A percentile compares a stretch with the other conserved stretches of the same genome.
Evolutionary conservation across 2,797 vertebrate genomes (phyloP).

Genomic region (Australoheros facetus): DNA sequence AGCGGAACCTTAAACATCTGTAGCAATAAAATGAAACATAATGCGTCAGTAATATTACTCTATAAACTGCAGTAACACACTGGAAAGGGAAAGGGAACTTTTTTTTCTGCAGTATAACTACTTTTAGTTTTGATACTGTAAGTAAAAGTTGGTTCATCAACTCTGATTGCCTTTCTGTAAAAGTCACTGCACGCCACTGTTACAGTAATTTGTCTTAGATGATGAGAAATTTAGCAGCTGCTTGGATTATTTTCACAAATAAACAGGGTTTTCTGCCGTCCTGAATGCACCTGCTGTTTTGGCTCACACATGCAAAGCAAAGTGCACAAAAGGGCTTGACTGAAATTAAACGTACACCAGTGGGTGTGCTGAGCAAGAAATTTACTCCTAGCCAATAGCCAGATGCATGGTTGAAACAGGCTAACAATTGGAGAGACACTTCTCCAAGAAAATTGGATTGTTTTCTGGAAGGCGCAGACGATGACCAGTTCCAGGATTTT

Average conservation of each 20-base stretch:
- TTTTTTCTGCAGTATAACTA: neutral
- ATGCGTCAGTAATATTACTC: neutral
- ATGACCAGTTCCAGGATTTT: neutral
- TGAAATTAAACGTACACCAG: neutral
- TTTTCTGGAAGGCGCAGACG: neutral
- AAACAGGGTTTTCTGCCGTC: neutral
- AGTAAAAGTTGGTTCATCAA: neutral
- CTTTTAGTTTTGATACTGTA: neutral
- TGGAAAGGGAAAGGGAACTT: neutral
- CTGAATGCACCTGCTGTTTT: neutral
- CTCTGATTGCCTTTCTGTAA: neutral
- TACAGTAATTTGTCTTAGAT: neutral
- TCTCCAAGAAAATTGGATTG: neutral
- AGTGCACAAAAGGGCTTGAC: neutral
- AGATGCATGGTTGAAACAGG: neutral
- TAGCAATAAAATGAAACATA: neutral
- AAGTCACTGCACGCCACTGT: neutral
- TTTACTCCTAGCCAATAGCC: neutral
- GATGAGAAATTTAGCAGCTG: neutral
- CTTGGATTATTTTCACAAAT: neutral
- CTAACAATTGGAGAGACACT: neutral
- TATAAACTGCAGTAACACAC: neutral
- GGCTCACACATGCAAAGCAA: neutral
- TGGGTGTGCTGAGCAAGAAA: neutral
- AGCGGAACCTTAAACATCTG: slow-evolving; percentile 1